Evolutionary conservation across 2,888 invertebrate genomes (phyloP), one percentile per base, ranked within the genome.

Genomic region (Subacronicta megacephala): DNA sequence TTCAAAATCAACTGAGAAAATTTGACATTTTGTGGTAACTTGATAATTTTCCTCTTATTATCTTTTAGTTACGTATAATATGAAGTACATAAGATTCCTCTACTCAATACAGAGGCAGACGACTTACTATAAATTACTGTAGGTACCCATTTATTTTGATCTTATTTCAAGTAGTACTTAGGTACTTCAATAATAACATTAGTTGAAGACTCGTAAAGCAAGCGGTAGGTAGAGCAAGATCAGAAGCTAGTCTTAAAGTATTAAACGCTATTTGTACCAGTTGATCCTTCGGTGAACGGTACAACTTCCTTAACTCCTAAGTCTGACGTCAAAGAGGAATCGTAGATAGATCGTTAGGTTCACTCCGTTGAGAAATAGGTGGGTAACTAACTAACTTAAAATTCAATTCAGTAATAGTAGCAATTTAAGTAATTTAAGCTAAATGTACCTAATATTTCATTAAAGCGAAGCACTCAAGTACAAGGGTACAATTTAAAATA

Each of bases 241-340:
- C 36, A 12, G 42, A 20, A 33, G 31, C 36, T 42, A 46, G 57
- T 51, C 43, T 49, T 35, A 55, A 55, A 45, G 62, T 56, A 55
- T 55, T 52, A 55, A 52, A 55, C 53, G 52, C 13, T 50, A 43
- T 49, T 65, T 51, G 31, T 57, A 36, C 36, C 36, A 47, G 51
- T 57, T 57, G 33, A 36, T 64, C 20, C 51, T 35, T 26, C 46
- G 17, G 17, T 35, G 31, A 38, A 49, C 37, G 44, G 7, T 47
- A 18, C 15, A 44, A 70, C 37, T 65, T 57, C 17, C 33, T 41
- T 37, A 51, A 20, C 36, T 51, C 23, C 26, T 46, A 43, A 63
- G 26, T 18, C 40, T 33, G 23, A 35, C 17, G 57, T 51, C 43
- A 17, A 35, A 40, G 45, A 42, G 20, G 26, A 46, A 7, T 36